phyloP scores from a whole-genome alignment of 2,113 vertebrate species.

The Pseudolaguvia tuberculata region DNA sequence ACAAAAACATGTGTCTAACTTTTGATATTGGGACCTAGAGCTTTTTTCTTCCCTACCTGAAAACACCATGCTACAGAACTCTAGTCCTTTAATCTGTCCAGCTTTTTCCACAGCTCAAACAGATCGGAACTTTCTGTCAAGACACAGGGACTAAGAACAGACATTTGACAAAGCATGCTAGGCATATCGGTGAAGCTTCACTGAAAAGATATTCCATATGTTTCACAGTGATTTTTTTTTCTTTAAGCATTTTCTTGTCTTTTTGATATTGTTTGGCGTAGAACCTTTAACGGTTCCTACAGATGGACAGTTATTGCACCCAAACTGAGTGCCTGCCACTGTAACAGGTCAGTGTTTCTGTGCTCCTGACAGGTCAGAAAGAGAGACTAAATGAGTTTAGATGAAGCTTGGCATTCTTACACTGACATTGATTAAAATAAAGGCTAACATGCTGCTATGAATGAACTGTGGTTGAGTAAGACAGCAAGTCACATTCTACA shows the following conservation, averaged over 20 bases:
- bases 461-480: conserved; percentile 11
- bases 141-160: background rate
- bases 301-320: background rate
- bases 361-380: background rate
- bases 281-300: conserved; percentile 1
- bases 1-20: background rate
- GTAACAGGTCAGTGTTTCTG: background rate
- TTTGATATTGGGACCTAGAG: background rate
- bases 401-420: background rate
- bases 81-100: background rate
- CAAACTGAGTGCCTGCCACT: background rate
- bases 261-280: background rate
- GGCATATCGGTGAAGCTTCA: background rate
- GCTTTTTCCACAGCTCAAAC: background rate
- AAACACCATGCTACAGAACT: background rate
- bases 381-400: conserved; percentile 1
- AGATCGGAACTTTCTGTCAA: background rate
- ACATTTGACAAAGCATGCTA: background rate
- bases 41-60: background rate
- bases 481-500: conserved; percentile 11
- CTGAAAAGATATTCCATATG: background rate
- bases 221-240: background rate
- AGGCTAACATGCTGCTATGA: background rate
- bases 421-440: conserved; percentile 30
- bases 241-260: background rate